Conservation (phyloP, 1,140 invertebrate genomes). For the Drosophila kikkawai region DNA sequence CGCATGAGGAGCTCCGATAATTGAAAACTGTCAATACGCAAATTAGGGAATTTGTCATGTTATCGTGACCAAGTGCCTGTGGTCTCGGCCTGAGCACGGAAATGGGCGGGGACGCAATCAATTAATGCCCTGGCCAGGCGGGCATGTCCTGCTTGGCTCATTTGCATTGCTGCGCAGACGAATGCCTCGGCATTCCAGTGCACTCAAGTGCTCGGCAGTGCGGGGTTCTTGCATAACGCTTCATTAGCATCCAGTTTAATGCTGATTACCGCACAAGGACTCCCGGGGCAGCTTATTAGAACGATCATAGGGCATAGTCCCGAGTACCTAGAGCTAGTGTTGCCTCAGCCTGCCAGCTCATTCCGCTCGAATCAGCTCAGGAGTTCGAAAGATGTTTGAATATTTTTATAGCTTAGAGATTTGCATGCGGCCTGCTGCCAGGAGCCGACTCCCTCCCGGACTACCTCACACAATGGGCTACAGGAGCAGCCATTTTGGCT, state of each 20-base stretch:
- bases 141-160: constrained; percentile 59
- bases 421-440: constrained; percentile 60
- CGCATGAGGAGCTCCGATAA: constrained; percentile 67
- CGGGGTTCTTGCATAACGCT: constrained; percentile 67
- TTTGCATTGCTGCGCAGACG: constrained; percentile 57
- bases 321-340: constrained; percentile 24
- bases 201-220: constrained; percentile 43
- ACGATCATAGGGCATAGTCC: not conserved
- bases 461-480: constrained; percentile 1
- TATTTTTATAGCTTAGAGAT: constrained; percentile 46
- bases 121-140: constrained; percentile 44
- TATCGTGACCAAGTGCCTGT: constrained; percentile 58
- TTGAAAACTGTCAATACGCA: constrained; percentile 81
- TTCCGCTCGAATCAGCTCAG: constrained; percentile 60
- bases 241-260: constrained; percentile 76
- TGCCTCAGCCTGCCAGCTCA: constrained; percentile 66
- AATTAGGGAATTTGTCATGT: constrained; percentile 78
- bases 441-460: constrained; percentile 9
- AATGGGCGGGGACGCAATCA: constrained; percentile 17
- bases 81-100: constrained; percentile 34
- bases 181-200: constrained; percentile 23
- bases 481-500: constrained; percentile 56
- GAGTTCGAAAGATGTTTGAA: not conserved
- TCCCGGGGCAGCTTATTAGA: constrained; percentile 13
- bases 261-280: constrained; percentile 61